A percentile compares a stretch with the other conserved stretches of the same genome.
Evolutionary conservation across 2,797 vertebrate genomes (phyloP).

Genomic region (Echiichthys vipera): DNA sequence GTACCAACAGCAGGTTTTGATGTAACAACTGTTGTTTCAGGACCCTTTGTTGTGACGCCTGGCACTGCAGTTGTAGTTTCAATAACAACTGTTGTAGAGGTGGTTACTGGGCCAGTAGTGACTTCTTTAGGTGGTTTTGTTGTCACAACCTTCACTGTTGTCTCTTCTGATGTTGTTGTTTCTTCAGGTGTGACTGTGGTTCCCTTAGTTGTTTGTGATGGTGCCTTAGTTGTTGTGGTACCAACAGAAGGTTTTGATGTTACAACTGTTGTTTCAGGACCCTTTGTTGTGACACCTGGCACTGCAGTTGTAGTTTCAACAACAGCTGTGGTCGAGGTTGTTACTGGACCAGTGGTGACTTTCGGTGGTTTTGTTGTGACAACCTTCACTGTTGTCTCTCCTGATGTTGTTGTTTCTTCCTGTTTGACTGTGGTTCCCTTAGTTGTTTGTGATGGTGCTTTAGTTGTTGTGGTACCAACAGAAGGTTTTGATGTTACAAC

Average conservation of each 20-base stretch:
- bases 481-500: too few relatives aligned
- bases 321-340: not conserved
- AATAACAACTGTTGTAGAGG: not conserved
- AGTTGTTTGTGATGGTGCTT: too few relatives aligned
- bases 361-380: not conserved
- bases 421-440: fast-evolving
- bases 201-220: not conserved
- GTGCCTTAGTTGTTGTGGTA: not conserved
- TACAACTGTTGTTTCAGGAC: not conserved
- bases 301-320: not conserved
- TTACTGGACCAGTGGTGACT: not conserved
- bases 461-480: too few relatives aligned
- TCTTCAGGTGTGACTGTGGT: not conserved
- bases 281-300: not conserved
- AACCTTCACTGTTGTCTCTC: not conserved
- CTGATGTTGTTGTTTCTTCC: not conserved
- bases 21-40: too few relatives aligned
- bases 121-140: not conserved
- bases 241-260: not conserved
- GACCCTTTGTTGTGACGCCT: too few relatives aligned
- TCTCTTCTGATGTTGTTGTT: not conserved
- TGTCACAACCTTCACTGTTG: not conserved
- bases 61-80: too few relatives aligned
- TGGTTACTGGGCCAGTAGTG: slow-evolving; percentile 1
- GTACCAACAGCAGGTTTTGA: too few relatives aligned